phyloP scores from a whole-genome alignment of 1,140 invertebrate genomes.

The Drosophila obscura region DNA sequence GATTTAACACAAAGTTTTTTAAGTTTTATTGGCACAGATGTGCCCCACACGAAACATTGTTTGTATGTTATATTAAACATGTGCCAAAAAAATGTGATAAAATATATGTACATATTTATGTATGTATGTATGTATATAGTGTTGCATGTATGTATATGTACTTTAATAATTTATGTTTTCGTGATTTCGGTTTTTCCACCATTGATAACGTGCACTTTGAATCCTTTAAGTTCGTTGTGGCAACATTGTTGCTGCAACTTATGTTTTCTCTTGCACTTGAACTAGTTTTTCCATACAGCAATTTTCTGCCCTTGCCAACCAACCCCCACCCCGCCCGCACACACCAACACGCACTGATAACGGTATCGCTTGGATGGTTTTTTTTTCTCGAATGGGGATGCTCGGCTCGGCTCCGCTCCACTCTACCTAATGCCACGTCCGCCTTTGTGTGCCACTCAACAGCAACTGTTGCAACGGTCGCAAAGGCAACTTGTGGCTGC shows the following conservation, averaged over 20 bases:
- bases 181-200: slow-evolving; percentile 6
- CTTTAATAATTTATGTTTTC: slow-evolving; percentile 41
- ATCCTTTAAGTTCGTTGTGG: slow-evolving; percentile 17
- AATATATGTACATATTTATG: neutral
- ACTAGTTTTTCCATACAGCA: slow-evolving; percentile 56
- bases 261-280: slow-evolving; percentile 61
- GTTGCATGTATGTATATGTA: slow-evolving; percentile 2
- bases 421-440: slow-evolving; percentile 68
- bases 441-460: slow-evolving; percentile 78
- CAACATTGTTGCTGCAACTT: slow-evolving; percentile 74
- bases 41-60: slow-evolving; percentile 14
- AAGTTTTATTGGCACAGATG: slow-evolving; percentile 21
- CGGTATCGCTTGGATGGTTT: slow-evolving; percentile 36
- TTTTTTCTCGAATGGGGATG: slow-evolving; percentile 10
- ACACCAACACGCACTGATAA: slow-evolving; percentile 51
- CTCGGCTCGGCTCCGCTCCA: slow-evolving; percentile 53
- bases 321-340: neutral
- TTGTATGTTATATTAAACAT: slow-evolving; percentile 18
- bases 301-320: slow-evolving; percentile 22
- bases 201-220: slow-evolving; percentile 18
- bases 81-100: slow-evolving; percentile 29
- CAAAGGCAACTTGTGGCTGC: slow-evolving; percentile 80
- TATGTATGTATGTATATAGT: slow-evolving; percentile 12
- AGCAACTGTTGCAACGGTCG: slow-evolving; percentile 79
- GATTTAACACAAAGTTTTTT: slow-evolving; percentile 25